Base-by-base conservation (phyloP, 2,888 invertebrate genomes). In the Philereme vetulata region DNA sequence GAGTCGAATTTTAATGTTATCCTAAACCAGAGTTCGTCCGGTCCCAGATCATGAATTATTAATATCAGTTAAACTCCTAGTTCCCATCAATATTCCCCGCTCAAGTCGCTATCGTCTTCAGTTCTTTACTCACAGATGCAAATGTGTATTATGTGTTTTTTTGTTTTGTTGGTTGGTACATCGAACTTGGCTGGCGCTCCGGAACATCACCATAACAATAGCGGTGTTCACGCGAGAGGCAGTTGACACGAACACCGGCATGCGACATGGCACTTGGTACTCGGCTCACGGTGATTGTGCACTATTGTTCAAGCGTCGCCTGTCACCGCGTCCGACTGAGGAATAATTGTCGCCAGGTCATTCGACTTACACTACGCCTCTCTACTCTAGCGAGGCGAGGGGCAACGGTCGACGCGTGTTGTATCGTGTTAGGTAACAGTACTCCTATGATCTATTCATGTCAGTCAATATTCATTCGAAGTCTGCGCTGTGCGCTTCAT, bases 171-270 rank as follows among this genome's bases (percentile, higher is more conserved):
- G 82, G 84, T 86, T 73, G 82, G 84, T 86, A 84, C 84, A 75
- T 51, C 60, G 56, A 56, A 62, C 56, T 35, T 59, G 43, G 50
- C 48, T 33, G 38, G 58, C 80, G 78, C 70, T 76, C 70, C 73
- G 69, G 71, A 80, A 73, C 77, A 89, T 89, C 86, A 88, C 82
- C 88, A 90, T 89, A 85, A 91, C 90, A 91, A 90, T 87, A 76
- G 79, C 76, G 71, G 75, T 75, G 79, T 82, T 80, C 84, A 82
- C 78, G 80, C 80, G 78, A 81, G 85, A 87, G 86, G 83, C 87
- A 81, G 87, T 86, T 84, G 90, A 86, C 90, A 85, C 84, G 77
- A 76, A 77, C 80, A 70, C 74, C 71, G 52, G 43, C 51, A 52
- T 10, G 43, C 43, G 44, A 70, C 69, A 71, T 55, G 52, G 43